phyloP scores from a whole-genome alignment of 2,797 vertebrate genomes.

The Enoplosus armatus region DNA sequence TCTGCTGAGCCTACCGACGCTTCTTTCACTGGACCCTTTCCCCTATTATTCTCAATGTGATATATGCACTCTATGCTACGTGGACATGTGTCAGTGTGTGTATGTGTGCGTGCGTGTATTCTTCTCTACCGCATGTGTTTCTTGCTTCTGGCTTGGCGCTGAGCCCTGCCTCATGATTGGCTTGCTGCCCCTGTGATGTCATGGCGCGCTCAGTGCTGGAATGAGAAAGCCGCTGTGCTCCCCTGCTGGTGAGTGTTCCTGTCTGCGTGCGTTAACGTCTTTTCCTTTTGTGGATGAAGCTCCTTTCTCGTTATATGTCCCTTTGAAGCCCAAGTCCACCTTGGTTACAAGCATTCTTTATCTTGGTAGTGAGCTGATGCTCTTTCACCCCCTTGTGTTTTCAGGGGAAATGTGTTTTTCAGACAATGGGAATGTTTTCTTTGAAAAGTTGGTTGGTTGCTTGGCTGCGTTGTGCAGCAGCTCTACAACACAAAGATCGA shows the following conservation, averaged over 20 bases:
- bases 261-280: conserved; percentile 62
- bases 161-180: conserved; percentile 73
- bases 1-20: conserved; percentile 76
- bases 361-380: conserved; percentile 30
- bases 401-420: conserved; percentile 45
- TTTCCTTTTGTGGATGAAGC: conserved; percentile 58
- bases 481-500: conserved; percentile 53
- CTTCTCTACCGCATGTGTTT: conserved; percentile 83
- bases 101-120: conserved; percentile 71
- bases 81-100: conserved; percentile 78
- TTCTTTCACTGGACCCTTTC: conserved; percentile 75
- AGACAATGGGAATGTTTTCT: conserved; percentile 66
- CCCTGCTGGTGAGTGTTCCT: conserved; percentile 60
- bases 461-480: conserved; percentile 64
- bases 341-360: conserved; percentile 38
- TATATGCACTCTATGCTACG: conserved; percentile 87
- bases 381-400: conserved; percentile 38
- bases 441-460: conserved; percentile 30
- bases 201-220: conserved; percentile 70
- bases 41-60: conserved; percentile 80
- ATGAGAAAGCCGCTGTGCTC: conserved; percentile 71
- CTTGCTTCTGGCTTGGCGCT: conserved; percentile 77
- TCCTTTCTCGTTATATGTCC: conserved; percentile 50
- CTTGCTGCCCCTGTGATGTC: conserved; percentile 76
- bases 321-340: conserved; percentile 36